Percentiles rank a stretch among this genome's conserved stretches.
These are phyloP conservation scores for Cirrhinus molitorella DNA, from an alignment of 2,797 vertebrate species.

Conservation along the genomic window DNA sequence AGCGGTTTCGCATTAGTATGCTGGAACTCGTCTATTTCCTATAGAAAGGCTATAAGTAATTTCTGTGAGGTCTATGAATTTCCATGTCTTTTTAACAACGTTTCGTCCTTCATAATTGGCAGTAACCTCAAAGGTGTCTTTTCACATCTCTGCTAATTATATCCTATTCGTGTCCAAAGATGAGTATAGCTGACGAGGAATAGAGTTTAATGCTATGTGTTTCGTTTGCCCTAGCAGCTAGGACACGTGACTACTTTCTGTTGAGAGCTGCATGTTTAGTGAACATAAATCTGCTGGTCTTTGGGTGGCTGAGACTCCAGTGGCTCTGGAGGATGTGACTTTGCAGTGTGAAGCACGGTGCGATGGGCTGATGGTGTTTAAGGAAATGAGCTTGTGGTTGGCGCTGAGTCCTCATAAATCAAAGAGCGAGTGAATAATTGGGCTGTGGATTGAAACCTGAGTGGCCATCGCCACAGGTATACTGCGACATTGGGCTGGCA, in stretches of 20 bases:
- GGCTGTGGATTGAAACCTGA: slow-evolving; percentile 62
- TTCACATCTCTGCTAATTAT: slow-evolving; percentile 33
- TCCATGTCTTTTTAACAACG: not conserved
- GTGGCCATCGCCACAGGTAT: slow-evolving; percentile 59
- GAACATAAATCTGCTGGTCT: slow-evolving; percentile 34
- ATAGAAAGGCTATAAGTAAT: slow-evolving; percentile 13
- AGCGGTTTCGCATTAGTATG: slow-evolving; percentile 30
- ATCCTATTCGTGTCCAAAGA: not conserved
- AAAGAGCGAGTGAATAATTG: slow-evolving; percentile 64
- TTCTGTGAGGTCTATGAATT: slow-evolving; percentile 1
- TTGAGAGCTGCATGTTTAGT: slow-evolving; percentile 24
- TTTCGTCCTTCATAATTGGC: not conserved
- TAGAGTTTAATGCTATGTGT: not conserved
- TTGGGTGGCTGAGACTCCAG: slow-evolving; percentile 22
- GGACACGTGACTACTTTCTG: not conserved
- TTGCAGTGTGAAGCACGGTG: slow-evolving; percentile 35
- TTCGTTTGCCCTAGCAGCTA: not conserved
- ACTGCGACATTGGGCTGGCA: slow-evolving; percentile 54
- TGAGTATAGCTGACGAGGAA: not conserved
- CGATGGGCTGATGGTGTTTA: slow-evolving; percentile 58
- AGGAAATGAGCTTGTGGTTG: slow-evolving; percentile 65
- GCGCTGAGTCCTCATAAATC: slow-evolving; percentile 62
- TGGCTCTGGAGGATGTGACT: slow-evolving; percentile 50
- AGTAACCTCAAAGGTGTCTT: slow-evolving; percentile 19
- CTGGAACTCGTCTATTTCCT: slow-evolving; percentile 6